These are phyloP conservation scores for Chamaea fasciata DNA, from an alignment of 2,113 vertebrate species.

Conservation along the genomic window DNA sequence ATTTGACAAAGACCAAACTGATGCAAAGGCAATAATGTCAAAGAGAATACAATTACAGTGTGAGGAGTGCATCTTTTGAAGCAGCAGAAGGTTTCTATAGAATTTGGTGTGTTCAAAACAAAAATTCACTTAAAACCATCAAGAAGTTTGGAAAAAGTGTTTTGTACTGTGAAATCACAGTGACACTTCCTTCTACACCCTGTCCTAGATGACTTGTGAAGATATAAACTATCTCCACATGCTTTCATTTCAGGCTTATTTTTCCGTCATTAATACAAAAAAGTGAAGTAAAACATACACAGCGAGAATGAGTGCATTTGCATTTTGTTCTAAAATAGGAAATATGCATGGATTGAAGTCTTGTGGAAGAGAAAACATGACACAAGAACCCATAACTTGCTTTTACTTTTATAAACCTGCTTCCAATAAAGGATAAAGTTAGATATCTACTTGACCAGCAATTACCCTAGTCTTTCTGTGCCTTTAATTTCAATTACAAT, in stretches of 20 bases:
- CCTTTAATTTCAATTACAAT: constrained; percentile 63
- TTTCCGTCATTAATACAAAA: constrained; percentile 67
- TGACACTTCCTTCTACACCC: constrained; percentile 64
- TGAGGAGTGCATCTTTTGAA: neutral
- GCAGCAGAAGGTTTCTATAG: constrained; percentile 29
- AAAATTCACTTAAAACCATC: constrained; percentile 59
- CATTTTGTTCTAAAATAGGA: constrained; percentile 41
- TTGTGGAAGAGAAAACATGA: constrained; percentile 30
- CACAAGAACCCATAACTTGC: constrained; percentile 43
- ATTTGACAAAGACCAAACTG: neutral
- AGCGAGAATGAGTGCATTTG: constrained; percentile 36
- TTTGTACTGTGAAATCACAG: constrained; percentile 65
- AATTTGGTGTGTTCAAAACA: constrained; percentile 55
- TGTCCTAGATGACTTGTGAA: constrained; percentile 66
- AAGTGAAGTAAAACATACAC: constrained; percentile 40
- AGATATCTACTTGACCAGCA: constrained; percentile 48
- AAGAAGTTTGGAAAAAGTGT: constrained; percentile 55
- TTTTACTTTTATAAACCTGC: constrained; percentile 52
- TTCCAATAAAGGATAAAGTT: constrained; percentile 28
- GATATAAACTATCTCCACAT: constrained; percentile 66
- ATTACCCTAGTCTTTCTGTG: constrained; percentile 38
- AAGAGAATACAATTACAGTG: neutral
- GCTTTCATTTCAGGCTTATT: constrained; percentile 67
- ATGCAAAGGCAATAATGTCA: neutral
- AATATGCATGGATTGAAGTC: constrained; percentile 14